Evolutionary conservation across 2,888 invertebrate species (phyloP), one percentile per base, ranked within the genome.

Genomic region (Mycalesis mineus): DNA sequence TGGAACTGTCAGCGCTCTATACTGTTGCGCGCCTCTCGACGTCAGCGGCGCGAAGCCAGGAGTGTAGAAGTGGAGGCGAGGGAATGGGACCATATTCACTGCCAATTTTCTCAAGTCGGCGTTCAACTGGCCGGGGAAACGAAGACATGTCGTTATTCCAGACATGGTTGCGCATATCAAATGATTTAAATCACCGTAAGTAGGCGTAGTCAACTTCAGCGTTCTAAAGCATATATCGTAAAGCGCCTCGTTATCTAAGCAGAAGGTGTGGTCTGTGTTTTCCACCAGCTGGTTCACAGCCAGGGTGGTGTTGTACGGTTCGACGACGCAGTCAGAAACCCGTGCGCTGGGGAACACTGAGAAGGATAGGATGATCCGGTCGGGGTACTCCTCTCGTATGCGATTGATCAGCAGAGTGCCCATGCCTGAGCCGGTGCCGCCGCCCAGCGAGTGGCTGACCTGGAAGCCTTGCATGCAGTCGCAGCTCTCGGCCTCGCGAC

Each of bases 11-110:
- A 96, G 83, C 29, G 97, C 94, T 61, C 96, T 91, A 84, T 97
- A 97, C 71, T 96, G 95, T 77, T 97, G 96, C 61, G 94, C 95
- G 17, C 95, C 96, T 50, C 96, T 92, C 0, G 95, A 95, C n/a
- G 93, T 93, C 11, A 94, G 84, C 7, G 93, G 93, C 15, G 93
- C 93, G 48, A 91, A 91, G 1, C 91, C 91, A 0, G 91, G 91
- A 72, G 91, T 91, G 68, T 91, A 91, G 72, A 91, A 91, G 62
- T 91, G 91, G 22, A 91, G 74, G 28, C 91, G 78, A 6, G 97
- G 97, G 87, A 97, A 97, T 1, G 97, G 97, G 36, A 87, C 85
- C 87, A 87, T 87, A 61, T 87, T 87, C 22, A 86, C 86, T 0
- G 87, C 86, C 39, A 87, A 65, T 65, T 87, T 87, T 11, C 87